Percentiles rank a stretch among this genome's conserved stretches.
Conservation (phyloP, 1,140 invertebrate species). For the Dendrolimus kikuchii region DNA sequence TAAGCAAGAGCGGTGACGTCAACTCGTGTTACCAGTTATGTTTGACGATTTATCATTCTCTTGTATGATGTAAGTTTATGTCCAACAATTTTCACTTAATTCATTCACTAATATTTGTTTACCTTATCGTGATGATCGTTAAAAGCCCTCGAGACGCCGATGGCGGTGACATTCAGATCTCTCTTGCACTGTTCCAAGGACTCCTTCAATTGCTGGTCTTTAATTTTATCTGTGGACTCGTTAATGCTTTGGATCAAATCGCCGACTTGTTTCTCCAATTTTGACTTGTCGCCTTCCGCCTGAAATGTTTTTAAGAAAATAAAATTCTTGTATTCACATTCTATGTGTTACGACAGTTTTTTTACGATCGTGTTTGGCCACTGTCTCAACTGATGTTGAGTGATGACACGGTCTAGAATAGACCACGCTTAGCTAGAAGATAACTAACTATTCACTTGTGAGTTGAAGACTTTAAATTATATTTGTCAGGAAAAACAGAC, state of each 20-base stretch:
- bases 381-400: too few relatives aligned
- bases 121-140: constrained; percentile 7
- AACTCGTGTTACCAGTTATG: too few relatives aligned
- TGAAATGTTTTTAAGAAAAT: constrained; percentile 11
- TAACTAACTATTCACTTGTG: too few relatives aligned
- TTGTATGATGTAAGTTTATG: background rate
- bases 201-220: constrained; percentile 17
- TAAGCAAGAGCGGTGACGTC: too few relatives aligned
- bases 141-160: background rate
- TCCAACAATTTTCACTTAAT: background rate
- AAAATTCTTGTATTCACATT: too few relatives aligned
- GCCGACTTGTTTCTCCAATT: constrained; percentile 21
- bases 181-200: constrained; percentile 8
- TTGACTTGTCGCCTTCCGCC: constrained; percentile 24
- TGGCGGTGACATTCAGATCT: constrained; percentile 3
- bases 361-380: too few relatives aligned
- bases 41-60: background rate
- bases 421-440: too few relatives aligned
- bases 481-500: too few relatives aligned
- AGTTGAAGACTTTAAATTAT: too few relatives aligned
- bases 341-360: too few relatives aligned
- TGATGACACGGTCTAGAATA: too few relatives aligned
- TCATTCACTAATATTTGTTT: background rate
- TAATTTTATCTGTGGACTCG: constrained; percentile 17
- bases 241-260: constrained; percentile 26